Evolutionary conservation across 2,113 vertebrate genomes (phyloP).

Genomic region (Calonectris borealis): DNA sequence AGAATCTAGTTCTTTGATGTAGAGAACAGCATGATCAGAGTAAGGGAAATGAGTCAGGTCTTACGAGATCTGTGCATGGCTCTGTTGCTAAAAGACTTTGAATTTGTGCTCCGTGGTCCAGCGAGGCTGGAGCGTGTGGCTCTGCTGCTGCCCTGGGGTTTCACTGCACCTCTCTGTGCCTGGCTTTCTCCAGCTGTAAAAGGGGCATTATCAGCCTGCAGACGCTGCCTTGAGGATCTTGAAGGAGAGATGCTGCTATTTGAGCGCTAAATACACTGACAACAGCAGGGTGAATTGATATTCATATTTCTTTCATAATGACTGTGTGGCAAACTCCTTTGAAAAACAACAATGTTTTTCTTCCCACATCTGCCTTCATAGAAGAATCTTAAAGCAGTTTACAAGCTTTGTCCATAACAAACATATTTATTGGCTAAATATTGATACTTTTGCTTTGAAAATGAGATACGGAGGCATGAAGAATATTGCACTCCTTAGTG

Average conservation of each 20-base stretch:
- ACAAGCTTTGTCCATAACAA: not conserved
- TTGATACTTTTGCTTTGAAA: not conserved
- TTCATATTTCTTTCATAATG: not conserved
- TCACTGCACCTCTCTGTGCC: not conserved
- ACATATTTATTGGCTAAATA: not conserved
- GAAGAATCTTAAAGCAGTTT: not conserved
- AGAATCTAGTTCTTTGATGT: slow-evolving; percentile 16
- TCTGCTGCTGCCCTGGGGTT: not conserved
- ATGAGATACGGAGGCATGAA: not conserved
- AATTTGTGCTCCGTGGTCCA: not conserved
- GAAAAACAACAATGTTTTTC: not conserved
- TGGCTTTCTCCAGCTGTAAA: not conserved
- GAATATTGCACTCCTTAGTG: not conserved
- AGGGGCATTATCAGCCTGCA: not conserved
- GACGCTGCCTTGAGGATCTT: not conserved
- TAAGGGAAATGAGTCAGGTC: not conserved
- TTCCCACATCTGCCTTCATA: not conserved
- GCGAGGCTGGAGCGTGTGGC: not conserved
- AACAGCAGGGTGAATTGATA: not conserved
- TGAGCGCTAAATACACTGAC: not conserved
- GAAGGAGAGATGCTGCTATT: not conserved
- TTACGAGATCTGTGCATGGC: not conserved
- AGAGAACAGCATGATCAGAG: not conserved
- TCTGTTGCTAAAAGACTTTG: not conserved
- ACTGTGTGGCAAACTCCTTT: not conserved